Base-by-base conservation (phyloP, 2,888 invertebrate genomes). In the Mimumesa dahlbomi region DNA sequence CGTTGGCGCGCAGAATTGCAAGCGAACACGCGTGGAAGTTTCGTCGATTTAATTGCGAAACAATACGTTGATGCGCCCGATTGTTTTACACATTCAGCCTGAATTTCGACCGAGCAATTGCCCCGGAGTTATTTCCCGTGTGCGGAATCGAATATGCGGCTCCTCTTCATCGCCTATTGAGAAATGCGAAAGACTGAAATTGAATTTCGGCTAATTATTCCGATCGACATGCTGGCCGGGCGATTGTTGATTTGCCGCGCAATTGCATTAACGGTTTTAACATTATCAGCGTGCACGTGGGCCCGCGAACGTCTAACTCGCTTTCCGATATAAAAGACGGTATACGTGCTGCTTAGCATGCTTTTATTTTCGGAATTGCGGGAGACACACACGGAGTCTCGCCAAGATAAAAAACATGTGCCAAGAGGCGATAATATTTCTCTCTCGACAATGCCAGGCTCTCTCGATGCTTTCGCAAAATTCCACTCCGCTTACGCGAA, bases 241-340 rank as follows among this genome's bases (percentile, higher is more conserved):
- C 7, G 29, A 29, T 29, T 29, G 29, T 29, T 29, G 29, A 29
- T 29, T 29, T 29, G 29, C 29, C 29, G 29, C 29, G 29, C 29
- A 29, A 29, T 29, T 29, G 54, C 43, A 54, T 19, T 61, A 61
- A 53, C 45, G 54, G 25, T 42, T 22, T 54, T 22, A 18, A 54
- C 18, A 14, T 54, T 42, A 45, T 36, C 53, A 6, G 34, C 16
- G 13, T 14, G 22, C 14, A 53, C 7, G 2, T 9, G 14, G 22
- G n/a, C 11, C 11, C 53, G 54, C 18, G 54, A 61, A 53, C 34
- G 31, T 54, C 36, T 18, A 61, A 61, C 34, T 43, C 31, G 25
- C 19, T 29, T 6, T 29, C 29, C 29, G 29, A 29, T 29, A 29
- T 29, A 29, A 29, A 29, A n/a, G 29, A 6, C 29, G 9, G 36